phyloP scores from a whole-genome alignment of 2,888 invertebrate species.

The Xylota sylvarum region DNA sequence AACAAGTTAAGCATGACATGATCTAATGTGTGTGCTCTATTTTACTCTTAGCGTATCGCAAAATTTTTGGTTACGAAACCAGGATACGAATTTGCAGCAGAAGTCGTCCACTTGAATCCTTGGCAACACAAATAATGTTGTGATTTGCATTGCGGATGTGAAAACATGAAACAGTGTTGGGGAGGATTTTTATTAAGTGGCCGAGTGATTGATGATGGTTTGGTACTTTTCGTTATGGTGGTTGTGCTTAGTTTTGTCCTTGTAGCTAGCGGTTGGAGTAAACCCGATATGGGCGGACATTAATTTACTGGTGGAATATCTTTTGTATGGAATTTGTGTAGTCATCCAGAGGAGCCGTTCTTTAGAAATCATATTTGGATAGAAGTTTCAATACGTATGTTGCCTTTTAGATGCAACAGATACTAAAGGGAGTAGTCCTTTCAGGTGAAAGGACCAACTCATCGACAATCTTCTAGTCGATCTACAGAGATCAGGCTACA shows the following conservation, averaged over 20 bases:
- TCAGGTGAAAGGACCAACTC: too few relatives aligned
- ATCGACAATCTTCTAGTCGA: too few relatives aligned
- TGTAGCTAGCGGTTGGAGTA: background rate
- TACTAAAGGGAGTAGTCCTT: too few relatives aligned
- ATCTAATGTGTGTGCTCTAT: slow-evolving; percentile 46
- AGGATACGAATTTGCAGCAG: slow-evolving; percentile 45
- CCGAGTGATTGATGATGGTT: slow-evolving; percentile 64
- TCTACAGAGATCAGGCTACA: too few relatives aligned
- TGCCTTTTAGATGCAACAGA: too few relatives aligned
- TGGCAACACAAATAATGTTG: slow-evolving; percentile 69
- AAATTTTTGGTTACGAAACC: slow-evolving; percentile 36
- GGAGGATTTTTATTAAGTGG: slow-evolving; percentile 67
- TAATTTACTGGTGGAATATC: background rate
- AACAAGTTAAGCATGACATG: slow-evolving; percentile 66
- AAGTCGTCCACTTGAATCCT: slow-evolving; percentile 53
- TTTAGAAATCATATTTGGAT: too few relatives aligned
- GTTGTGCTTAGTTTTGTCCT: background rate
- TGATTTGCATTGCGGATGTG: slow-evolving; percentile 73
- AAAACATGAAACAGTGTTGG: slow-evolving; percentile 59
- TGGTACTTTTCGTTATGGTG: background rate
- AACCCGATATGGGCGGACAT: background rate
- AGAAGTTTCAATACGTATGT: too few relatives aligned
- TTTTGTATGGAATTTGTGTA: too few relatives aligned
- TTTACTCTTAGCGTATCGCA: slow-evolving; percentile 39
- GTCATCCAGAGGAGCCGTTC: too few relatives aligned